These are phyloP conservation scores for Smutsia temminckii DNA, from an alignment of 2,797 vertebrate genomes.

Conservation along the genomic window DNA sequence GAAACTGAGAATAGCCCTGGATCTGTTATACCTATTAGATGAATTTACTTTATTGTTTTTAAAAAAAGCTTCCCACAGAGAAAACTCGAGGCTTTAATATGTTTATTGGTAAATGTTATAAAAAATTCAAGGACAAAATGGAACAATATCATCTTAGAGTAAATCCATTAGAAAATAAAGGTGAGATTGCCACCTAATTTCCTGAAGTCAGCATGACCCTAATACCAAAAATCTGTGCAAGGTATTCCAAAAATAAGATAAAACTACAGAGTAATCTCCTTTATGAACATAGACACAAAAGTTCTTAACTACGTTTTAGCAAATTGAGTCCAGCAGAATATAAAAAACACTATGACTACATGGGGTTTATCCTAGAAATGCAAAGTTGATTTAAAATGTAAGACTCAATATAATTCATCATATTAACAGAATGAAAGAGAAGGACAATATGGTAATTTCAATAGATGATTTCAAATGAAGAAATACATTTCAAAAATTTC, in stretches of 20 bases:
- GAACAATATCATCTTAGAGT: neutral
- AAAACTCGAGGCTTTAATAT: neutral
- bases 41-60: neutral
- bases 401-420: neutral
- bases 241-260: neutral
- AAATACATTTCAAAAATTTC: neutral
- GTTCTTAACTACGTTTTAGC: neutral
- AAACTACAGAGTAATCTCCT: neutral
- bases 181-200: neutral
- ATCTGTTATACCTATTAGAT: neutral
- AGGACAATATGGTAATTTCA: neutral
- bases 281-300: neutral
- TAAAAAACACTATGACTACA: neutral
- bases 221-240: neutral
- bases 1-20: neutral
- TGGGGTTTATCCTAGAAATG: neutral
- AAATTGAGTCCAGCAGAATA: neutral
- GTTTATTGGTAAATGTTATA: neutral
- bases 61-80: neutral
- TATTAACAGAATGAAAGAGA: neutral
- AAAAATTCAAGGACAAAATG: neutral
- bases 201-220: neutral
- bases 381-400: neutral
- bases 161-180: constrained; percentile 25
- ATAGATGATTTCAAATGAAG: no score